Percentiles rank a stretch among this genome's conserved stretches.
phyloP scores from a whole-genome alignment of 2,113 vertebrate species.

The Charadrius vociferus region DNA sequence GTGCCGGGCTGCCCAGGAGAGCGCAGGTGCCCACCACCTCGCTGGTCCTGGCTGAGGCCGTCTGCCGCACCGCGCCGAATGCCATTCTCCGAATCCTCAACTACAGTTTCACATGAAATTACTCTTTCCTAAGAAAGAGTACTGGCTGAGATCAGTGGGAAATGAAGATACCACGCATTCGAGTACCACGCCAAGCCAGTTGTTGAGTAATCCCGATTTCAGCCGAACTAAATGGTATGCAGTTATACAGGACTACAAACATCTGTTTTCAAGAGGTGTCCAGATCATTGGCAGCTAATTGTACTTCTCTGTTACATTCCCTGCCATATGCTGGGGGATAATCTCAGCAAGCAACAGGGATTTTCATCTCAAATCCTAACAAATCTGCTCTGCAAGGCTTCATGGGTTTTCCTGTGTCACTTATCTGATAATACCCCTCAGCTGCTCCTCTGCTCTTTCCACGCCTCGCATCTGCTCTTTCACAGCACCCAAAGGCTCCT shows the following conservation, averaged over 20 bases:
- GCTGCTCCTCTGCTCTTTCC: not conserved
- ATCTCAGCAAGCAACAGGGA: conserved; percentile 35
- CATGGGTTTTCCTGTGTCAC: not conserved
- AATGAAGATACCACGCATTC: not conserved
- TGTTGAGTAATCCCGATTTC: not conserved
- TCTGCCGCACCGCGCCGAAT: rapidly evolving
- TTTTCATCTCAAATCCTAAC: conserved; percentile 61
- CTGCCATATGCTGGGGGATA: conserved; percentile 49
- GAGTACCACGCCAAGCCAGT: not conserved
- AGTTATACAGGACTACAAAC: not conserved
- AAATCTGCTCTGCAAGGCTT: conserved; percentile 48
- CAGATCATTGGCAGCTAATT: conserved; percentile 56
- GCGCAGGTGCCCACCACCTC: not conserved
- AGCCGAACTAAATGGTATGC: not conserved
- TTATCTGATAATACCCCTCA: not conserved
- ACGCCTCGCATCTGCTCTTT: not conserved
- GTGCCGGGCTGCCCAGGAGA: not conserved
- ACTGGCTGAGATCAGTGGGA: not conserved
- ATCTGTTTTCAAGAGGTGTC: conserved; percentile 28
- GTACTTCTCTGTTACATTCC: conserved; percentile 1
- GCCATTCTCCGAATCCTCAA: not conserved
- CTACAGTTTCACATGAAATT: not conserved
- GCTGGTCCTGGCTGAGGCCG: rapidly evolving
- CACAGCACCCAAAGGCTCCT: not conserved
- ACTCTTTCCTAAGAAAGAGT: not conserved